phyloP scores from a whole-genome alignment of 2,797 vertebrate species.

The Diplodus sargus region DNA sequence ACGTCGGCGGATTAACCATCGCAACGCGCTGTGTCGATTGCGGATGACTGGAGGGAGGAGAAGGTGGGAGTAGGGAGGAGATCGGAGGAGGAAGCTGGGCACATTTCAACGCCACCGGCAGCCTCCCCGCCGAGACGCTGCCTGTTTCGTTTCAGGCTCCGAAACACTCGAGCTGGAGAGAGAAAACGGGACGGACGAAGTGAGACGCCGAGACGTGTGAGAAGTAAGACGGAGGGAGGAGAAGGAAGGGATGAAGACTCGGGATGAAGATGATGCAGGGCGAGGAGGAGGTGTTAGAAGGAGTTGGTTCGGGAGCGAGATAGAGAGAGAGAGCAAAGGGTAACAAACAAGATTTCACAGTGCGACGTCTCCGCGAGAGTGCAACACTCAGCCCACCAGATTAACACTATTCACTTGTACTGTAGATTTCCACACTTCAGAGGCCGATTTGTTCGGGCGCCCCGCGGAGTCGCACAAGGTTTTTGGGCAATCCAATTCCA shows the following conservation, averaged over 20 bases:
- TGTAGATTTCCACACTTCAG: conserved; percentile 68
- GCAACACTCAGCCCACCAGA: conserved; percentile 57
- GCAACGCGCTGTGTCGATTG: conserved; percentile 57
- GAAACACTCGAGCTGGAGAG: conserved; percentile 29
- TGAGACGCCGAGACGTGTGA: background rate
- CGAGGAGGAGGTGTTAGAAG: conserved; percentile 11
- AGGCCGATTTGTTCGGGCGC: conserved; percentile 61
- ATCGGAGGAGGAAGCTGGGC: conserved; percentile 40
- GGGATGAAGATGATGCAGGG: conserved; percentile 5
- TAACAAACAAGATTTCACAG: conserved; percentile 72
- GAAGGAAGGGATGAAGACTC: background rate
- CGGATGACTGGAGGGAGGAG: conserved; percentile 61
- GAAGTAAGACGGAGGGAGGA: background rate
- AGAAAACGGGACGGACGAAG: conserved; percentile 3
- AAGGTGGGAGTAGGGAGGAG: conserved; percentile 49
- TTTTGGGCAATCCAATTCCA: conserved; percentile 32
- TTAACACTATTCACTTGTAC: conserved; percentile 66
- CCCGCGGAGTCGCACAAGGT: conserved; percentile 29
- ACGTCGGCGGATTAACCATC: conserved; percentile 57
- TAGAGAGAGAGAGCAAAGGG: conserved; percentile 48
- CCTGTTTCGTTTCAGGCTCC: conserved; percentile 51
- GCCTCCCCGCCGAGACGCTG: conserved; percentile 53
- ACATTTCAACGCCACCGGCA: conserved; percentile 43
- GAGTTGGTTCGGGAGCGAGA: conserved; percentile 26
- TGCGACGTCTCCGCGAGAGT: conserved; percentile 42